Base-by-base conservation (phyloP, 2,888 invertebrate species). In the Yponomeuta evonymella region DNA sequence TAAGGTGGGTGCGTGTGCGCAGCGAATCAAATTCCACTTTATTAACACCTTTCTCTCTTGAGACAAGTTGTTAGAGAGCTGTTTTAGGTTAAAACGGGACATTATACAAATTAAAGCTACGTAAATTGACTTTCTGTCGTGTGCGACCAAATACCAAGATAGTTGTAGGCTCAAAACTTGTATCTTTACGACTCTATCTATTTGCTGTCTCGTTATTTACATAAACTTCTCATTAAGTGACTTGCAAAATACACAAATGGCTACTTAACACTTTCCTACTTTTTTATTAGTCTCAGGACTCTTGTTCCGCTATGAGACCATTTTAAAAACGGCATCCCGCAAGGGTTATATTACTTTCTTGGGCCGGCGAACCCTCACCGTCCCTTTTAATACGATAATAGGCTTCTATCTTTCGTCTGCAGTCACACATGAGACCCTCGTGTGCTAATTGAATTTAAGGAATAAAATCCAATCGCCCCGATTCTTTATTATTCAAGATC, bases 401-500 rank as follows among this genome's bases (percentile, higher is more conserved):
- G 86, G 85, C 81, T 87, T 91, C 90, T 92, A 92, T 91, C 92
- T 91, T 84, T 83, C 89, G 86, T 89, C 85, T 89, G 87, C 92
- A 92, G 91, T 91, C 91, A 90, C 92, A 87, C 82, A 86, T 86
- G 87, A 88, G 86, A 88, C 89, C 89, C 91, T 89, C 86, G 86
- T 89, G 88, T 89, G 91, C 93, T 93, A 93, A 93, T 93, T 93
- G 92, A 93, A 92, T 92, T 92, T 92, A 92, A 92, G 92, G 91
- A 92, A 93, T 92, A 92, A 92, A 93, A 92, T 92, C 92, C 92
- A 92, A 93, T 92, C 92, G 91, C 88, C 86, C 87, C 89, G 91
- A 92, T 93, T 92, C 92, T 93, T 93, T 93, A 93, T 93, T 93
- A 93, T 92, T 93, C 93, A 92, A 92, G 93, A 93, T 93, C 92